phyloP scores from a whole-genome alignment of 92 coral and sea anemone species.

The Chrysogorgia sp. region DNA sequence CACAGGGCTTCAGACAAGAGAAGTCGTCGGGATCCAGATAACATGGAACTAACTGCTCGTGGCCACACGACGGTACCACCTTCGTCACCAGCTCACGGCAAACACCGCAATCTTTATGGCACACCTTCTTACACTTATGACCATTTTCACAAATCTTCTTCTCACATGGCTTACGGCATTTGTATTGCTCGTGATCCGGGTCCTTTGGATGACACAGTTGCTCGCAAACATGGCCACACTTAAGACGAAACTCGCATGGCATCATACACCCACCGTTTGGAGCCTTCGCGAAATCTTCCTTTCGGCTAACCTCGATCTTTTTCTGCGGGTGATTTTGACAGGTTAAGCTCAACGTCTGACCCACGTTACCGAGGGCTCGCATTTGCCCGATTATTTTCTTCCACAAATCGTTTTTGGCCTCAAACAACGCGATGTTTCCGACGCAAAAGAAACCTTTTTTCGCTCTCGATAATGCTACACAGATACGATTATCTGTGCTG shows the following conservation, averaged over 20 bases:
- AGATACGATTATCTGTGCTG: conserved; percentile 84
- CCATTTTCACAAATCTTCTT: conserved; percentile 56
- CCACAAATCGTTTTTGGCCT: conserved; percentile 34
- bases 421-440: conserved; percentile 38
- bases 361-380: conserved; percentile 57
- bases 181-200: conserved; percentile 75
- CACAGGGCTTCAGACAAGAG: conserved; percentile 66
- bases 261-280: conserved; percentile 92
- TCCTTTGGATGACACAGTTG: conserved; percentile 90
- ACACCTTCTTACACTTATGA: conserved; percentile 69
- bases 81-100: conserved; percentile 62
- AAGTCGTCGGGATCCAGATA: conserved; percentile 56
- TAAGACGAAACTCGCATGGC: conserved; percentile 65
- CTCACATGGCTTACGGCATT: conserved; percentile 71
- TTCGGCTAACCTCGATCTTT: conserved; percentile 72
- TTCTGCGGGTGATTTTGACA: conserved; percentile 93
- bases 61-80: conserved; percentile 66
- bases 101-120: conserved; percentile 71
- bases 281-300: conserved; percentile 75
- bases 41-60: conserved; percentile 74
- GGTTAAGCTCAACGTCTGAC: conserved; percentile 62
- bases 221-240: conserved; percentile 56
- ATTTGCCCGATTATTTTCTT: conserved; percentile 34
- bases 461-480: conserved; percentile 94
- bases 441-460: conserved; percentile 68